A percentile compares a stretch with the other conserved stretches of the same genome.
Conservation (phyloP, 2,113 vertebrate species). For the Garra rufa region DNA sequence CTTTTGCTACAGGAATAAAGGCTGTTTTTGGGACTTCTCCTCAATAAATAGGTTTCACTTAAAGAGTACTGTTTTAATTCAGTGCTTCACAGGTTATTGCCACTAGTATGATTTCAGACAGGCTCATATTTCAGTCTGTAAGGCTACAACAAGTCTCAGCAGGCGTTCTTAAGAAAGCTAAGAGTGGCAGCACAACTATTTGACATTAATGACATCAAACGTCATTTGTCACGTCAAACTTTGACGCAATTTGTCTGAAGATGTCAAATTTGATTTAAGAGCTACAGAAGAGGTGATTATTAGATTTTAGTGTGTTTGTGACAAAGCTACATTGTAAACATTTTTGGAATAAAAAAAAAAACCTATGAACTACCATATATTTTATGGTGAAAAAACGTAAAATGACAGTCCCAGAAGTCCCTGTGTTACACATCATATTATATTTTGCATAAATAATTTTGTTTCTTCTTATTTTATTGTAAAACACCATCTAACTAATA, state of each 20-base stretch:
- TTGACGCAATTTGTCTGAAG: not conserved
- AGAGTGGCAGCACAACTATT: not conserved
- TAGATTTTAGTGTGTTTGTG: not conserved
- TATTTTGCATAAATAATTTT: not conserved
- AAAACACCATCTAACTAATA: no score
- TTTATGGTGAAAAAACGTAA: not conserved
- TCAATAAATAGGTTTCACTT: slow-evolving; percentile 15
- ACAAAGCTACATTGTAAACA: not conserved
- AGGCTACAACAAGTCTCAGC: no score
- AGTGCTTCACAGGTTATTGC: slow-evolving; percentile 11
- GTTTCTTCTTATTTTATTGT: not conserved
- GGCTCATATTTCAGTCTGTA: not conserved
- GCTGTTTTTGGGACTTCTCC: slow-evolving; percentile 13
- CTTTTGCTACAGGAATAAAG: slow-evolving; percentile 16
- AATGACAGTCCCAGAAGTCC: no score
- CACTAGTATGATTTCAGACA: not conserved
- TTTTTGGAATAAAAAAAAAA: not conserved
- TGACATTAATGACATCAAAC: not conserved
- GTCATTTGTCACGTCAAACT: not conserved
- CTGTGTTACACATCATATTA: not conserved
- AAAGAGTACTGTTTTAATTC: slow-evolving; percentile 14
- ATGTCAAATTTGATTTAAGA: not conserved
- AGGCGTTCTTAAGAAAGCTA: not conserved
- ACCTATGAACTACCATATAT: not conserved
- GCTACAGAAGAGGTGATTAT: not conserved